Conservation (phyloP, 1,140 invertebrate genomes). For the Acromyrmex charruanus region DNA sequence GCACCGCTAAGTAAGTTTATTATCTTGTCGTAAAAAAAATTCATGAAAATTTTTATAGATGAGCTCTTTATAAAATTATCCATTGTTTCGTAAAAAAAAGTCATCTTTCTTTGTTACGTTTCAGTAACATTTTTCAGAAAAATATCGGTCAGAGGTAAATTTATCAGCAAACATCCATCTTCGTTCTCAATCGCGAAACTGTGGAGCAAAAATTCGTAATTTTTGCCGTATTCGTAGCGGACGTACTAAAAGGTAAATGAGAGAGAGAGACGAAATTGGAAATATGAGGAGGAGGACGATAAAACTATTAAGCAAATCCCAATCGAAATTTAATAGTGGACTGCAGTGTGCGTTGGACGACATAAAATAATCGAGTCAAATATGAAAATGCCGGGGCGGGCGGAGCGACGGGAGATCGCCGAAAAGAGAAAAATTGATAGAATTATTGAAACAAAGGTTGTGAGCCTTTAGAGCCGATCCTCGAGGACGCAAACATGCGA, state of each 20-base stretch:
- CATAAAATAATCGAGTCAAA: conserved; percentile 58
- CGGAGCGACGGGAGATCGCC: conserved; percentile 65
- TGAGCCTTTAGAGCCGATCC: conserved; percentile 49
- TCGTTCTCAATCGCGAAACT: conserved; percentile 40
- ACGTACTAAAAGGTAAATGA: conserved; percentile 44
- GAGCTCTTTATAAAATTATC: conserved; percentile 26
- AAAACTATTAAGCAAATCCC: conserved; percentile 62
- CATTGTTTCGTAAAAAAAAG: conserved; percentile 25
- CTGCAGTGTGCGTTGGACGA: conserved; percentile 25
- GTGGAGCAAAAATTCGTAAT: conserved; percentile 39
- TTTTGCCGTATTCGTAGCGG: conserved; percentile 17
- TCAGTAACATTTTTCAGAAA: conserved; percentile 32
- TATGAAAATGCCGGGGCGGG: conserved; percentile 48
- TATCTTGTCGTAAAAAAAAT: conserved; percentile 11
- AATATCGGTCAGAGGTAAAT: conserved; percentile 57
- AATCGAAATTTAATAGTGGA: conserved; percentile 59
- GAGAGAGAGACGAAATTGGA: conserved; percentile 25
- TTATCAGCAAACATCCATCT: conserved; percentile 54
- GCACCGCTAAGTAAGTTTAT: conserved; percentile 25
- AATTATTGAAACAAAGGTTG: conserved; percentile 75
- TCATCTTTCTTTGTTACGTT: conserved; percentile 41
- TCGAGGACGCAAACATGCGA: conserved; percentile 62
- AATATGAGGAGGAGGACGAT: conserved; percentile 40
- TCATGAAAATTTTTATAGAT: conserved; percentile 35
- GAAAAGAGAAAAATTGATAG: conserved; percentile 78